Conservation (phyloP, 2,888 invertebrate genomes). For the Cephus pulcher region DNA sequence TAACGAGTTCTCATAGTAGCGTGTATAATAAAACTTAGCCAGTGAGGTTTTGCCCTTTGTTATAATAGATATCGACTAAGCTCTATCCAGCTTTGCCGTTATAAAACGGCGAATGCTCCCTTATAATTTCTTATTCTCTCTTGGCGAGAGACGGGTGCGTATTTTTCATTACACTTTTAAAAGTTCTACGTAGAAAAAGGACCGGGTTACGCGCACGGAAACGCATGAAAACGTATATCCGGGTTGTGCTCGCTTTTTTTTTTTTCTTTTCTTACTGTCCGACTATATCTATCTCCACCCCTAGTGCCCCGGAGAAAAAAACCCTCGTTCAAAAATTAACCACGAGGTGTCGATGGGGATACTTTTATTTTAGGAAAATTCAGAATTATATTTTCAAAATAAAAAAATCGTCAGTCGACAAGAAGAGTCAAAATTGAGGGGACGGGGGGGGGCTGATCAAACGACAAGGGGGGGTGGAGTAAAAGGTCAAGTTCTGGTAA, state of each 20-base stretch:
- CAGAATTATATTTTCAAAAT: neutral
- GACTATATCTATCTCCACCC: neutral
- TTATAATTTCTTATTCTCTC: neutral
- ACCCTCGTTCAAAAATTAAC: neutral
- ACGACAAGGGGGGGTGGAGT: slow-evolving; percentile 35
- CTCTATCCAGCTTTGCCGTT: neutral
- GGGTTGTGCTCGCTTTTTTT: neutral
- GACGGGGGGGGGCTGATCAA: slow-evolving; percentile 19
- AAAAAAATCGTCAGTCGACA: slow-evolving; percentile 13
- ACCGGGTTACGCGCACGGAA: slow-evolving; percentile 2
- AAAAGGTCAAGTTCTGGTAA: slow-evolving; percentile 37
- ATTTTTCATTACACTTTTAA: neutral
- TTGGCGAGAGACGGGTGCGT: neutral
- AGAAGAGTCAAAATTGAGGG: neutral
- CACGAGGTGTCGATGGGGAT: neutral
- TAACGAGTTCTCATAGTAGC: neutral
- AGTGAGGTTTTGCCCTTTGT: neutral
- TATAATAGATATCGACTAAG: neutral
- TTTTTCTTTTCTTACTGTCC: neutral
- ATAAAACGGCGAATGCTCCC: neutral
- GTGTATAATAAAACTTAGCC: neutral
- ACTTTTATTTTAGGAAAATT: too few relatives aligned
- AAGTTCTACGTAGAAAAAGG: neutral
- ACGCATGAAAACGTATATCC: slow-evolving; percentile 1
- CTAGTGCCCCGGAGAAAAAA: neutral